phyloP scores from a whole-genome alignment of 2,888 invertebrate genomes.

The Pachydiplax longipennis region DNA sequence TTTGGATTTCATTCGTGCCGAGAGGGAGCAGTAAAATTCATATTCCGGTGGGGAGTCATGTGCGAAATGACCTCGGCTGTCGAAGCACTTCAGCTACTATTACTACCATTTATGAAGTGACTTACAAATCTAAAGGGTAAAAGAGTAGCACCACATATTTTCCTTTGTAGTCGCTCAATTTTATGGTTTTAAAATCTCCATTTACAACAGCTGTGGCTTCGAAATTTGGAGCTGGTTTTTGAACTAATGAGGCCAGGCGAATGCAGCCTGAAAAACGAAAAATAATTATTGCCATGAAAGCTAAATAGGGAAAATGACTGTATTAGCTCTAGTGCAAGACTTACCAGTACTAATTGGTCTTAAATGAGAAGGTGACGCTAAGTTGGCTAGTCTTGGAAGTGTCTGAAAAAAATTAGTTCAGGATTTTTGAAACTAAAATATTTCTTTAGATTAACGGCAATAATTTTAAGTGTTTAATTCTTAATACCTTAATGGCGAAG shows the following conservation, averaged over 20 bases:
- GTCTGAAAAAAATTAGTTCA: background rate
- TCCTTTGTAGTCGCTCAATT: constrained; percentile 81
- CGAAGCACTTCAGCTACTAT: too few species aligned
- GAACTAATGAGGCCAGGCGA: constrained; percentile 66
- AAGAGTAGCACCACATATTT: constrained; percentile 94
- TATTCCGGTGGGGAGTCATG: too few species aligned
- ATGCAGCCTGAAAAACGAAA: constrained; percentile 30
- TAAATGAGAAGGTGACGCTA: background rate
- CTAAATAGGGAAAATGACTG: background rate
- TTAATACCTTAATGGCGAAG: background rate
- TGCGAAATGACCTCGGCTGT: too few species aligned
- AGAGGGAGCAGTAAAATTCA: too few species aligned
- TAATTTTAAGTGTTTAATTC: background rate
- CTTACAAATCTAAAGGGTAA: constrained; percentile 96
- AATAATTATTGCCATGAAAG: background rate
- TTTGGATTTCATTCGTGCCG: background rate
- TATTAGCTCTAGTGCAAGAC: background rate
- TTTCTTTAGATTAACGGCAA: background rate
- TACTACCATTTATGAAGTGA: constrained; percentile 55
- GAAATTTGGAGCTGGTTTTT: constrained; percentile 85
- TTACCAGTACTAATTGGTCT: background rate
- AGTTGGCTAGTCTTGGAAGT: background rate
- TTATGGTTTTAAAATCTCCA: constrained; percentile 85
- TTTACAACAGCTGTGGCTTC: constrained; percentile 84
- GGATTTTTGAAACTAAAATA: too few species aligned